These are phyloP conservation scores for Pararge aegeria DNA, from an alignment of 1,140 invertebrate genomes.

Conservation along the genomic window DNA sequence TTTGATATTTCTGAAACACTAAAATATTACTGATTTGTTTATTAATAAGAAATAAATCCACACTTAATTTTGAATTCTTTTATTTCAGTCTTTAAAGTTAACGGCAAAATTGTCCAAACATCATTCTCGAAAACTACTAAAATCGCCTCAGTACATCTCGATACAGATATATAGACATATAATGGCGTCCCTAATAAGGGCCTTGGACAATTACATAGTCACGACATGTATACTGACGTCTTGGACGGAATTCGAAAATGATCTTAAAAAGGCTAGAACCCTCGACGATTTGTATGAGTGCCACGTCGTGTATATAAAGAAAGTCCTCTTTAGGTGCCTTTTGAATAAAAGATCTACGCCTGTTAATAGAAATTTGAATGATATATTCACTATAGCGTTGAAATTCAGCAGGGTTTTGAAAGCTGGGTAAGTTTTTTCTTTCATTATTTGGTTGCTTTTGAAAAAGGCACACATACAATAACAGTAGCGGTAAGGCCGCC, in stretches of 20 bases:
- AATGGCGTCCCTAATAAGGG: constrained; percentile 86
- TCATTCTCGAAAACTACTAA: constrained; percentile 65
- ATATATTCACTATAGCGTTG: constrained; percentile 85
- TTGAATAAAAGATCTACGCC: constrained; percentile 84
- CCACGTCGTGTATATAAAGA: constrained; percentile 86
- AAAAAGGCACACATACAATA: too few relatives aligned
- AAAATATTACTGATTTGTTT: too few relatives aligned
- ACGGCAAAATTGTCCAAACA: constrained; percentile 77
- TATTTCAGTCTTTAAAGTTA: constrained; percentile 79
- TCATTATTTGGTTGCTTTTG: too few relatives aligned
- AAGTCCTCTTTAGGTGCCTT: constrained; percentile 85
- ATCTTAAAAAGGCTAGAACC: constrained; percentile 81
- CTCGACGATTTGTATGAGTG: constrained; percentile 85
- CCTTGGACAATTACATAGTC: constrained; percentile 86
- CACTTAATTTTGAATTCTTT: too few relatives aligned
- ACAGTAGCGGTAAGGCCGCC: too few relatives aligned
- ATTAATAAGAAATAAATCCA: too few relatives aligned
- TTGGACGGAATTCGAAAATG: constrained; percentile 85
- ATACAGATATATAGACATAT: constrained; percentile 85
- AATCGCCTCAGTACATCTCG: constrained; percentile 81
- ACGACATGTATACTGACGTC: constrained; percentile 85
- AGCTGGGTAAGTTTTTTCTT: constrained; percentile 64
- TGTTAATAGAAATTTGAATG: constrained; percentile 83
- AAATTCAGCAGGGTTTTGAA: constrained; percentile 83
- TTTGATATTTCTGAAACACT: too few relatives aligned